Conservation (phyloP, 2,888 invertebrate genomes). For the Microctonus hyperodae region DNA sequence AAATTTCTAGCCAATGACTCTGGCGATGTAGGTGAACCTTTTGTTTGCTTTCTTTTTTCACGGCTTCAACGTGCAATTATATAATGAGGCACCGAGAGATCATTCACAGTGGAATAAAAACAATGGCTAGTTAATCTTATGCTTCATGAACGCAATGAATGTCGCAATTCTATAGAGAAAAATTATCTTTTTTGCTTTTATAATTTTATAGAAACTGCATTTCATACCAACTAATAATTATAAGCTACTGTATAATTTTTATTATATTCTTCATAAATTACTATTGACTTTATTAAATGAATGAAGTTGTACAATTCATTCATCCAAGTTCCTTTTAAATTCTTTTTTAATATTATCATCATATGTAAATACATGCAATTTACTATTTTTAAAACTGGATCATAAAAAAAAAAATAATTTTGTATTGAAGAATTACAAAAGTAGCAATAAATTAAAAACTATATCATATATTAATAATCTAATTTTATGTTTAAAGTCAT, state of each 20-base stretch:
- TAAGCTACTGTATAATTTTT: background rate
- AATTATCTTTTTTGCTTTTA: conserved; percentile 30
- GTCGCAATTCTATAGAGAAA: conserved; percentile 26
- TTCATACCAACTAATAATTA: background rate
- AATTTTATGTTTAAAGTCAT: background rate
- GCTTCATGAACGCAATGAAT: conserved; percentile 33
- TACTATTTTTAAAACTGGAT: no score
- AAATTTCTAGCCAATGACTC: conserved; percentile 35
- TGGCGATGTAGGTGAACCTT: conserved; percentile 13
- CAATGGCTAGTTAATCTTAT: conserved; percentile 38
- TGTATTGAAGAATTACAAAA: no score
- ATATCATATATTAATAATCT: no score
- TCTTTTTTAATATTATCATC: no score
- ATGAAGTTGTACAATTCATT: no score
- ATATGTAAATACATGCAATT: no score
- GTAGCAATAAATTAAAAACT: no score
- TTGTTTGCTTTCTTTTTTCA: background rate
- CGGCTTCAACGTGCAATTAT: conserved; percentile 25
- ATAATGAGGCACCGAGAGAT: conserved; percentile 41
- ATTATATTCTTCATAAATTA: conserved; percentile 5
- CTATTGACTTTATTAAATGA: no score
- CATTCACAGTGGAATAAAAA: conserved; percentile 37
- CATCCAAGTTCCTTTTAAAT: no score
- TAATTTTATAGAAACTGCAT: background rate
- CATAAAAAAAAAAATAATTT: no score